Conservation (phyloP, 2,888 invertebrate genomes). For the Leptogaster cylindrica region DNA sequence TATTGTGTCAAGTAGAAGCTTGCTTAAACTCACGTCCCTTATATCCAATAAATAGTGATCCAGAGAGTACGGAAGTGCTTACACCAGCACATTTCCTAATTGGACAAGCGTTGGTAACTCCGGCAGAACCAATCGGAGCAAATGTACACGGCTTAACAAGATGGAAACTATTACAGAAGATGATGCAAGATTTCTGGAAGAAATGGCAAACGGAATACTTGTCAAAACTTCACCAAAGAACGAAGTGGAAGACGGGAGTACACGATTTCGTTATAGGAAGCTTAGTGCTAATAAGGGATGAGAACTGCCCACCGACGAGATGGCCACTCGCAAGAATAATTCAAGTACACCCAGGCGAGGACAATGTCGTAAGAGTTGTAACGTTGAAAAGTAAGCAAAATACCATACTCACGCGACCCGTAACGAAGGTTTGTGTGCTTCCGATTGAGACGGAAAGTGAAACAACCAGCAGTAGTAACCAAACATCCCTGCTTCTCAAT, state of each 20-base stretch:
- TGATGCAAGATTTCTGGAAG: slow-evolving; percentile 34
- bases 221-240: slow-evolving; percentile 33
- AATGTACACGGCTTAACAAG: slow-evolving; percentile 8
- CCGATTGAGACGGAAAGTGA: neutral
- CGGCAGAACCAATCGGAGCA: slow-evolving; percentile 46
- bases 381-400: slow-evolving; percentile 17
- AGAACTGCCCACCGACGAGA: slow-evolving; percentile 31
- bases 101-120: slow-evolving; percentile 33
- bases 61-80: slow-evolving; percentile 32
- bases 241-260: slow-evolving; percentile 32
- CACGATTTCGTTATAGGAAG: slow-evolving; percentile 14
- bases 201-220: slow-evolving; percentile 40
- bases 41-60: slow-evolving; percentile 46
- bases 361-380: slow-evolving; percentile 33
- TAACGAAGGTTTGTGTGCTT: neutral
- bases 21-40: slow-evolving; percentile 52
- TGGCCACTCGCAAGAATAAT: slow-evolving; percentile 36
- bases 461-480: neutral
- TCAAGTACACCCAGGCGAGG: slow-evolving; percentile 1
- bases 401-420: slow-evolving; percentile 6
- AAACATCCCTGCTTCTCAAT: too few relatives aligned
- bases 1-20: slow-evolving; percentile 51
- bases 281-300: slow-evolving; percentile 37
- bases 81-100: slow-evolving; percentile 47
- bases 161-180: slow-evolving; percentile 36